phyloP scores from a whole-genome alignment of 2,888 invertebrate species.

The Bibio marci region DNA sequence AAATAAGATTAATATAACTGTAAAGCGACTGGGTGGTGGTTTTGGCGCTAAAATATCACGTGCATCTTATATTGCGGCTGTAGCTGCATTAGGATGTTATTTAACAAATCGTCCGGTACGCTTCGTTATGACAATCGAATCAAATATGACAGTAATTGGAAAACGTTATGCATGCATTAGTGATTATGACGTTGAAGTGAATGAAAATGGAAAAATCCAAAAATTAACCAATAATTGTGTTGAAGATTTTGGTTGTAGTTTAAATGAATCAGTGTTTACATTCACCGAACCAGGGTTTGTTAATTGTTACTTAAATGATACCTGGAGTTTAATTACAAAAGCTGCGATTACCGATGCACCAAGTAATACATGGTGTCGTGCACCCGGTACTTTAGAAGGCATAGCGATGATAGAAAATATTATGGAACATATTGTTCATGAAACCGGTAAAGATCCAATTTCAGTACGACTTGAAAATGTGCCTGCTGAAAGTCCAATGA shows the following conservation, averaged over 20 bases:
- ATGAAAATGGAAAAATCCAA: slow-evolving; percentile 46
- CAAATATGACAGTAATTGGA: slow-evolving; percentile 52
- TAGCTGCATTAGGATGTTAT: slow-evolving; percentile 48
- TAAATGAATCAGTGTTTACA: slow-evolving; percentile 34
- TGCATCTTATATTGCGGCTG: slow-evolving; percentile 36
- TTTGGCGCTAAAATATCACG: background rate
- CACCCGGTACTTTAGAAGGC: slow-evolving; percentile 37
- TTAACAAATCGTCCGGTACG: slow-evolving; percentile 45
- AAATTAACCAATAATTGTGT: slow-evolving; percentile 40
- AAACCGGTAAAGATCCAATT: slow-evolving; percentile 35
- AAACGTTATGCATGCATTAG: slow-evolving; percentile 41
- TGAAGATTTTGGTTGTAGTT: slow-evolving; percentile 34
- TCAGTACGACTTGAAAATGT: slow-evolving; percentile 39
- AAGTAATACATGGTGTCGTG: slow-evolving; percentile 34
- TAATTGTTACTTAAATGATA: slow-evolving; percentile 37
- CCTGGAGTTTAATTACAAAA: slow-evolving; percentile 51
- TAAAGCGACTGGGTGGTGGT: background rate
- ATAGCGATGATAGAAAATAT: slow-evolving; percentile 39
- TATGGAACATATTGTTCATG: slow-evolving; percentile 47
- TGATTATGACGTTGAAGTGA: slow-evolving; percentile 47
- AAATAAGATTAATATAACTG: background rate
- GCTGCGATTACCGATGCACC: slow-evolving; percentile 46
- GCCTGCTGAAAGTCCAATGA: slow-evolving; percentile 9
- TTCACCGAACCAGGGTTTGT: slow-evolving; percentile 26
- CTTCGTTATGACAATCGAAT: slow-evolving; percentile 49